Evolutionary conservation across 2,888 invertebrate species (phyloP), one percentile per base, ranked within the genome.

Genomic region (Tridacna crocea): DNA sequence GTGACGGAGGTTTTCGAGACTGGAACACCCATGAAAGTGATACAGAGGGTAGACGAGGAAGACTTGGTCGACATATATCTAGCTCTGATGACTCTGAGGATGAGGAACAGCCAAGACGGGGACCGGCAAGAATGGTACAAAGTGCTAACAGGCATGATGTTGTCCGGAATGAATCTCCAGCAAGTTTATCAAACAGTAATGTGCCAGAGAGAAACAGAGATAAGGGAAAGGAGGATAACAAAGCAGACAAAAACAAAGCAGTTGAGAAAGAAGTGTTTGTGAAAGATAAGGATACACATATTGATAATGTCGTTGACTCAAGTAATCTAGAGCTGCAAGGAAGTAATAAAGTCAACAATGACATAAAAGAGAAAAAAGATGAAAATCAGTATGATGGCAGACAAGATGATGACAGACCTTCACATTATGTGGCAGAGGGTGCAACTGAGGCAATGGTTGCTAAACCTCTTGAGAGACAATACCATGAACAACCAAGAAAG

Each of bases 41-140:
- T 24, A 75, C 48, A 17, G 79, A 81, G 36, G 83, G 83, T 13
- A 70, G 86, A 36, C 70, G 80, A 24, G 83, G 79, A 24, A 68
- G 83, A 63, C 68, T 77, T 6, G 75, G 83, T n/a, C 65, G 82
- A n/a, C 83, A 83, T 75, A 55, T 77, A 15, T 86, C 86, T 11
- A 86, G 86, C 36, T 86, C 83, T 8, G 83, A 76, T 22, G 47
- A 63, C 58, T 60, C 78, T 47, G 79, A 75, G 24, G 51, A 55
- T 11, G 72, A 70, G n/a, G 51, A 51, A 26, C 51, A 24, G 24
- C 15, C 24, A 4, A 3, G n/a, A 15, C 51, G 12, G 6, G 51
- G 70, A 47, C 13, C 26, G 2, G 11, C 47, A 19, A 15, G 47
- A 24, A 48, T 12, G 51, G 12, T 51, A 24, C 3, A 1, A 24